phyloP scores from a whole-genome alignment of 2,888 invertebrate genomes.

The Neoscelio sp. region DNA sequence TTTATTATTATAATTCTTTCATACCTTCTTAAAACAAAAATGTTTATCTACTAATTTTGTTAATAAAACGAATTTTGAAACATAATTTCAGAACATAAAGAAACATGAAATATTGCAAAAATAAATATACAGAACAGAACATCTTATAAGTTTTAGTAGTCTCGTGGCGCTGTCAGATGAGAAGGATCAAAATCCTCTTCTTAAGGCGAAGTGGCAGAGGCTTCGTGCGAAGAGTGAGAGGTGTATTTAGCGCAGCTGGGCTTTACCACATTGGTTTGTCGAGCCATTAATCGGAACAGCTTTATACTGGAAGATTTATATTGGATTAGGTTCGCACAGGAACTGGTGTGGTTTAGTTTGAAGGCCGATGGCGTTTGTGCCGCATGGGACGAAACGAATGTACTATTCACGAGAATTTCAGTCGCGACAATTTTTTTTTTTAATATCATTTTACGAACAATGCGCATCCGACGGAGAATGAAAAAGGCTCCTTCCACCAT shows the following conservation, averaged over 20 bases:
- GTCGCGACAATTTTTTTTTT: constrained; percentile 29
- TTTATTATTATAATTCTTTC: too few relatives aligned
- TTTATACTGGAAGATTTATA: constrained; percentile 81
- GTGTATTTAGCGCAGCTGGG: constrained; percentile 72
- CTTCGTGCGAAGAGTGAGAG: constrained; percentile 61
- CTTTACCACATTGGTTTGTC: constrained; percentile 80
- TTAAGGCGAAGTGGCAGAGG: constrained; percentile 62
- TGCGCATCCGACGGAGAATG: constrained; percentile 1
- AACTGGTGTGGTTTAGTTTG: constrained; percentile 76
- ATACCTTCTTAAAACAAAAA: too few relatives aligned
- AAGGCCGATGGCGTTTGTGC: constrained; percentile 69
- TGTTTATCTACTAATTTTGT: too few relatives aligned
- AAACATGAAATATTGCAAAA: constrained; percentile 12
- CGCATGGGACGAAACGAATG: constrained; percentile 42
- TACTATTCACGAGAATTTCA: constrained; percentile 56
- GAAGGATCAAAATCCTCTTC: constrained; percentile 61
- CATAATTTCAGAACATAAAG: too few relatives aligned
- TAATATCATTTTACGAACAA: constrained; percentile 10
- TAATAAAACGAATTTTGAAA: too few relatives aligned
- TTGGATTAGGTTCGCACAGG: constrained; percentile 78
- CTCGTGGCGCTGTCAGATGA: constrained; percentile 52
- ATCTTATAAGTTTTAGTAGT: constrained; percentile 60
- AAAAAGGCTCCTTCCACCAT: constrained; percentile 22
- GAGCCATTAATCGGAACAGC: constrained; percentile 81
- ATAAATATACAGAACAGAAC: constrained; percentile 28